Conservation (phyloP, 2,113 vertebrate genomes). For the Diphyllodes magnificus region DNA sequence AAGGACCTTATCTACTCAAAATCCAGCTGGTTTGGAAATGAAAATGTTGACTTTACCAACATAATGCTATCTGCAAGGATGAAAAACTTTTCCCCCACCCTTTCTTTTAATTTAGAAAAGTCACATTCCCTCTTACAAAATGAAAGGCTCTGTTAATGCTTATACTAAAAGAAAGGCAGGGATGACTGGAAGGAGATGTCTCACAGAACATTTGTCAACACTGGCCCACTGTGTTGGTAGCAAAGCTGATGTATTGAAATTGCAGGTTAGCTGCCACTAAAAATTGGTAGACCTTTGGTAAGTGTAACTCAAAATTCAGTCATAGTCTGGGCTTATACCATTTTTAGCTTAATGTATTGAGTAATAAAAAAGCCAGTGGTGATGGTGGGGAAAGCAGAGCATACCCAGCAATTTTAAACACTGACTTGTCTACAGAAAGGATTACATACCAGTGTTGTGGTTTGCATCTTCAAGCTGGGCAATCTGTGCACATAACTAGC, state of each 20-base stretch:
- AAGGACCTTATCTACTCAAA: neutral
- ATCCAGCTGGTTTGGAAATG: neutral
- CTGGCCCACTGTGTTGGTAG: neutral
- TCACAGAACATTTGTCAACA: neutral
- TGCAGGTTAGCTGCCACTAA: neutral
- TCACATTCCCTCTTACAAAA: neutral
- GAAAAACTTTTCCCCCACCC: fast-evolving
- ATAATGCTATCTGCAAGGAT: neutral
- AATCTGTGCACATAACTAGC: neutral
- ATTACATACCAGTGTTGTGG: neutral
- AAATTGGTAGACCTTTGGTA: neutral
- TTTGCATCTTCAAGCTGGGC: neutral
- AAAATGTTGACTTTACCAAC: neutral
- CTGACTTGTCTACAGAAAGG: neutral
- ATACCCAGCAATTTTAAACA: neutral
- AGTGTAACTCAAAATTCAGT: neutral
- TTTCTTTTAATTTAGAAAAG: neutral
- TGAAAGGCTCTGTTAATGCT: neutral
- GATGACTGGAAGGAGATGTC: neutral
- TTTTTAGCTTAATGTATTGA: neutral
- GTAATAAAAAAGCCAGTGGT: neutral
- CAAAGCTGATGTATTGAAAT: neutral
- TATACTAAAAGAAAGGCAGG: neutral
- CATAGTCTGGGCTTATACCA: neutral
- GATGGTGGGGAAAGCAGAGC: neutral